phyloP scores from a whole-genome alignment of 2,113 vertebrate species.

The Heterotilapia buettikoferi region DNA sequence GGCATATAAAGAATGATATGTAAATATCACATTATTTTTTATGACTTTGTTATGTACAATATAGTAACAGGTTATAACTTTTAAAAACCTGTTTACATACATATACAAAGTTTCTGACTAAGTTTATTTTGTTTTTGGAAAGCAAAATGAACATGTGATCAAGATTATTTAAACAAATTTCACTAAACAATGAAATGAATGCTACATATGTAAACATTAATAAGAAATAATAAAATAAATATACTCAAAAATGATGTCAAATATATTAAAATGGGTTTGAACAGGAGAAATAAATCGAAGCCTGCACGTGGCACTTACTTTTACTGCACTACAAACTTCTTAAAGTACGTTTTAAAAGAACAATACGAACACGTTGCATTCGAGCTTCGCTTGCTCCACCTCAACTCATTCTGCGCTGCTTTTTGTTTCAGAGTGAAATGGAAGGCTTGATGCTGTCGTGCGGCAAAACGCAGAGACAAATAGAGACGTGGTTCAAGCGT shows the following conservation, averaged over 20 bases:
- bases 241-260: background rate
- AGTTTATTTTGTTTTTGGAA: background rate
- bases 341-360: accelerated
- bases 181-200: background rate
- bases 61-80: background rate
- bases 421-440: slow-evolving; percentile 62
- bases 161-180: background rate
- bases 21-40: background rate
- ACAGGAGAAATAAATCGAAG: background rate
- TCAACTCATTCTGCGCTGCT: background rate
- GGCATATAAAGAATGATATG: background rate
- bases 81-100: background rate
- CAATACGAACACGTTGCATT: background rate
- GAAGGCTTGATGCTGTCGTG: slow-evolving; percentile 72
- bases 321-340: background rate
- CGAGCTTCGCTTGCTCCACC: background rate
- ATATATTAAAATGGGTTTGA: background rate
- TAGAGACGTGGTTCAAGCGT: slow-evolving; percentile 82
- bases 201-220: background rate
- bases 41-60: background rate
- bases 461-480: slow-evolving; percentile 74
- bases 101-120: background rate
- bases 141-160: background rate
- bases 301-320: background rate
- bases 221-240: background rate